Conservation (phyloP, 2,888 invertebrate genomes). For the Pandemis cinnamomeana region DNA sequence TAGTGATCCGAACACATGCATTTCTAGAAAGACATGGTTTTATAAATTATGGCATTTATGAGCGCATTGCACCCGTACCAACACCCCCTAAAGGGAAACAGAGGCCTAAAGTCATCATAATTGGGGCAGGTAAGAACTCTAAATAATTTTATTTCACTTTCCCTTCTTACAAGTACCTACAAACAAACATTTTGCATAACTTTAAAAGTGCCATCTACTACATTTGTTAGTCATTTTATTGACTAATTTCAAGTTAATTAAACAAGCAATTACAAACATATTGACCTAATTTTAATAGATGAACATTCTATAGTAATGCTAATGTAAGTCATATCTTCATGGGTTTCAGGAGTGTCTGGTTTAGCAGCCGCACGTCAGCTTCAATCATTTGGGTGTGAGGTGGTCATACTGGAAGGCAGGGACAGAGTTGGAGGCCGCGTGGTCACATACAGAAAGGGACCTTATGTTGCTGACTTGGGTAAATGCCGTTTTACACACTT, state of each 20-base stretch:
- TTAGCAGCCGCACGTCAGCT: conserved; percentile 97
- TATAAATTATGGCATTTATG: conserved; percentile 99
- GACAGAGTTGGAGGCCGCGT: conserved; percentile 98
- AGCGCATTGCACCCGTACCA: conserved; percentile 90
- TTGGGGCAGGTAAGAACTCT: conserved; percentile 85
- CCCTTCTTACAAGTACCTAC: too few relatives aligned
- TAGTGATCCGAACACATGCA: conserved; percentile 93
- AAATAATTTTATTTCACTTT: not conserved
- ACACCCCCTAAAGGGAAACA: conserved; percentile 84
- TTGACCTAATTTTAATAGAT: too few relatives aligned
- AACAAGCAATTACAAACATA: too few relatives aligned
- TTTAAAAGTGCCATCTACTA: too few relatives aligned
- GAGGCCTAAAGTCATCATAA: conserved; percentile 87
- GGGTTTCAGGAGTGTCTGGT: conserved; percentile 94
- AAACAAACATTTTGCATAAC: too few relatives aligned
- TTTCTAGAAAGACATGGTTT: conserved; percentile 98
- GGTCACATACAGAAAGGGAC: conserved; percentile 96
- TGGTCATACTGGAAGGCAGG: conserved; percentile 93
- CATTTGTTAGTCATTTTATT: too few relatives aligned
- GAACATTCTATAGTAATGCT: too few relatives aligned
- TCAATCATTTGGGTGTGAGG: conserved; percentile 98
- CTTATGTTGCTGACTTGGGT: conserved; percentile 89
- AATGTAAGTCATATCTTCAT: too few relatives aligned
- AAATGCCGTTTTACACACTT: conserved; percentile 24
- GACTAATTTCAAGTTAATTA: too few relatives aligned